phyloP scores from a whole-genome alignment of 2,888 invertebrate species.

The Caenorhabditis macrosperma region DNA sequence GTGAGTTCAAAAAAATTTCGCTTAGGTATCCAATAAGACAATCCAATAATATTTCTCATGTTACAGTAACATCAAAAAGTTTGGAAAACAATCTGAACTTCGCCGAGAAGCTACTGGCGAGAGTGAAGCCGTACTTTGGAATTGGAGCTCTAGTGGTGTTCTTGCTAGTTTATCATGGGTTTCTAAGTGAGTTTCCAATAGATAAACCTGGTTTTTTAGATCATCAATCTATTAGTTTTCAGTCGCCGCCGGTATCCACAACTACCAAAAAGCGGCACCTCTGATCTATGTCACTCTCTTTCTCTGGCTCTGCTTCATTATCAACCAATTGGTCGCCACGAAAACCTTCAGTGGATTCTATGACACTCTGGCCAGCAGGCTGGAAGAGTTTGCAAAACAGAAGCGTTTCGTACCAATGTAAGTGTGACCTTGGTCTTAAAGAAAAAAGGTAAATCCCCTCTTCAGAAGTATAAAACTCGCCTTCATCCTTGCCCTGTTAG shows the following conservation, averaged over 20 bases:
- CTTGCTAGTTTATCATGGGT: constrained; percentile 37
- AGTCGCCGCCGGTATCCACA: constrained; percentile 61
- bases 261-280: constrained; percentile 54
- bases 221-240: constrained; percentile 3
- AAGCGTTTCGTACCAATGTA: constrained; percentile 35
- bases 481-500: constrained; percentile 29
- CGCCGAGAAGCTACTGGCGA: neutral
- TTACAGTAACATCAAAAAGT: constrained; percentile 38
- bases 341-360: constrained; percentile 2
- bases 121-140: constrained; percentile 10
- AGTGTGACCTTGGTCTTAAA: too few species aligned
- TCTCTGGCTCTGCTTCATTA: constrained; percentile 48
- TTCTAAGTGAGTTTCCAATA: constrained; percentile 15
- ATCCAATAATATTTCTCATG: neutral
- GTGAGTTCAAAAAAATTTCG: too few species aligned
- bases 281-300: constrained; percentile 54
- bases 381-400: constrained; percentile 20
- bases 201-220: neutral
- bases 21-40: too few species aligned
- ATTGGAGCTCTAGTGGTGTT: neutral
- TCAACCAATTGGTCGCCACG: constrained; percentile 20
- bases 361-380: constrained; percentile 3
- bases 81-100: constrained; percentile 29
- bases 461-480: constrained; percentile 56
- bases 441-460: too few species aligned